These are phyloP conservation scores for Montipora capricornis DNA, from an alignment of 64 coral and sea anemone genomes.

Conservation along the genomic window DNA sequence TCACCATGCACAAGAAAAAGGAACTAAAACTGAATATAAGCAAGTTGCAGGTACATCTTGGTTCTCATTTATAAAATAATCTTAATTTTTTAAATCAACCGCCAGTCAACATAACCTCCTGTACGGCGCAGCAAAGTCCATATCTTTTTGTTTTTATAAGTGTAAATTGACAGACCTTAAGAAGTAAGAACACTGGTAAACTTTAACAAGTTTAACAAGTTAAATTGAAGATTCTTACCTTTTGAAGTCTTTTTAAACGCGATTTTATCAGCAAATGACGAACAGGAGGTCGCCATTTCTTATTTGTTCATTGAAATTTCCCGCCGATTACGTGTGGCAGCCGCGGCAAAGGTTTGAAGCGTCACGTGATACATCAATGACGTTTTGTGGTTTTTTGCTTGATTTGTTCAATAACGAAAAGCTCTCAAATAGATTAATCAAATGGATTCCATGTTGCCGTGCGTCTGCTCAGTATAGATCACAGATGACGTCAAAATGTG, in stretches of 20 bases:
- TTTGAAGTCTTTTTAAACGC: not conserved
- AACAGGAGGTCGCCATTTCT: slow-evolving; percentile 41
- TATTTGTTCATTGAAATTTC: slow-evolving; percentile 14
- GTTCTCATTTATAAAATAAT: too few species aligned
- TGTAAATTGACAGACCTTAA: not conserved
- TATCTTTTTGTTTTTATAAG: not conserved
- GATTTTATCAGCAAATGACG: not conserved
- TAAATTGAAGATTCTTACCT: not conserved
- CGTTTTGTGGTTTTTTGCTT: too few species aligned
- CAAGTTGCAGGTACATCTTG: too few species aligned
- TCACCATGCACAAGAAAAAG: too few species aligned
- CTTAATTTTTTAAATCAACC: too few species aligned
- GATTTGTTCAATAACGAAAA: not conserved
- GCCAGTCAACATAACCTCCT: not conserved
- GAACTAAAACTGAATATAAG: too few species aligned
- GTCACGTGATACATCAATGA: slow-evolving; percentile 8
- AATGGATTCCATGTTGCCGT: too few species aligned
- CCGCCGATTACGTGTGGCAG: slow-evolving; percentile 17
- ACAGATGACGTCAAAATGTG: too few species aligned
- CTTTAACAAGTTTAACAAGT: not conserved
- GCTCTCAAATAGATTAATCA: not conserved
- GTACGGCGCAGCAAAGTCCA: not conserved
- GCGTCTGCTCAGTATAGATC: too few species aligned
- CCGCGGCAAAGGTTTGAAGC: not conserved
- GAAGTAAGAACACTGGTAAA: not conserved